Conservation (phyloP, 2,113 vertebrate genomes). For the Glaucidium brasilianum region DNA sequence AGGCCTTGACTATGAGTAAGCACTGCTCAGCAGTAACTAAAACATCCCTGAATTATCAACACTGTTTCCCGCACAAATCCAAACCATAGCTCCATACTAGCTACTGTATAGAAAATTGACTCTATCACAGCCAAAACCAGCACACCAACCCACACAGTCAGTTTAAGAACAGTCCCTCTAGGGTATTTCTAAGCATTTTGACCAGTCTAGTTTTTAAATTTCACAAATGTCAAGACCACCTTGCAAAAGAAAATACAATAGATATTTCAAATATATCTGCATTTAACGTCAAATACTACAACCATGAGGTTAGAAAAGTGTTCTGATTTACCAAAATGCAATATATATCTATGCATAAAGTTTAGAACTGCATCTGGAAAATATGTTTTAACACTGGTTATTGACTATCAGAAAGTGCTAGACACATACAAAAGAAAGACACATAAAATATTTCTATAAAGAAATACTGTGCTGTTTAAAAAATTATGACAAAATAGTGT, state of each 20-base stretch:
- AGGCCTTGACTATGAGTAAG: too few relatives aligned
- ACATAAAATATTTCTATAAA: background rate
- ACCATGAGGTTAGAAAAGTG: background rate
- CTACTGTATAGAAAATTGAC: too few relatives aligned
- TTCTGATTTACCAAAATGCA: background rate
- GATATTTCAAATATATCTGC: background rate
- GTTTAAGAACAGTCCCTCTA: background rate
- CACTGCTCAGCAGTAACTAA: too few relatives aligned
- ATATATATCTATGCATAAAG: background rate
- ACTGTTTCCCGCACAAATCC: too few relatives aligned
- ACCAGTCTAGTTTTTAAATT: background rate
- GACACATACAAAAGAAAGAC: background rate
- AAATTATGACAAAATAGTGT: background rate
- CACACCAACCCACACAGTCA: background rate
- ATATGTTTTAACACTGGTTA: background rate
- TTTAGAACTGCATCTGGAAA: background rate
- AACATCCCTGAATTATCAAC: too few relatives aligned
- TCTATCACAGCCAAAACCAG: too few relatives aligned
- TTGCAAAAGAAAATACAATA: background rate
- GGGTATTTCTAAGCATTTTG: background rate
- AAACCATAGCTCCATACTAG: too few relatives aligned
- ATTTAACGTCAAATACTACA: background rate
- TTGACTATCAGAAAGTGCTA: background rate
- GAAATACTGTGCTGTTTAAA: background rate
- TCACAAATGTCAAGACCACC: background rate